Conservation (phyloP, 37 sponge, comb jelly and placozoan genomes). For the Amphimedon queenslandica region DNA sequence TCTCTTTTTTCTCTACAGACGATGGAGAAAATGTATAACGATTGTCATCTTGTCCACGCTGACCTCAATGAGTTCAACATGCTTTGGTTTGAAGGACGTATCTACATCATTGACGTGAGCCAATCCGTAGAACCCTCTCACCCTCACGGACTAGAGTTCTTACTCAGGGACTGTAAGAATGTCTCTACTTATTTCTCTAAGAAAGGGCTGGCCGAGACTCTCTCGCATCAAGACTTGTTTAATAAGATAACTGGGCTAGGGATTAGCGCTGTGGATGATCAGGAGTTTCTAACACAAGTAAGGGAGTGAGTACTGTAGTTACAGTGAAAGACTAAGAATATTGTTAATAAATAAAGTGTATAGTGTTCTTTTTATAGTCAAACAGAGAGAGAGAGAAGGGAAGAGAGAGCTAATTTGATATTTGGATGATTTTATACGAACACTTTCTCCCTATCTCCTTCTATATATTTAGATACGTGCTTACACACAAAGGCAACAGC, state of each 20-base stretch:
- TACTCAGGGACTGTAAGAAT: conserved; percentile 84
- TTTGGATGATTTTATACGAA: too few species aligned
- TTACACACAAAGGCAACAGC: conserved; percentile 22
- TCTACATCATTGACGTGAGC: conserved; percentile 92
- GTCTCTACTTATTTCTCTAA: conserved; percentile 72
- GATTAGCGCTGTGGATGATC: conserved; percentile 34
- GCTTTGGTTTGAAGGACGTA: conserved; percentile 78
- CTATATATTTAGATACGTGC: conserved; percentile 24
- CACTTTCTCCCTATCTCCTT: background rate
- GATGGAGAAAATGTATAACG: conserved; percentile 78
- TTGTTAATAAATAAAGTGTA: background rate
- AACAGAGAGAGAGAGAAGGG: too few species aligned
- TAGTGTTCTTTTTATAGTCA: too few species aligned
- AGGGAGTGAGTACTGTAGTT: background rate
- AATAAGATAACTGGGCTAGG: conserved; percentile 22
- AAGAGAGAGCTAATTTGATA: too few species aligned
- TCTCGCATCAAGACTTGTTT: background rate
- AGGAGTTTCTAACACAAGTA: conserved; percentile 58
- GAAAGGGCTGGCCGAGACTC: conserved; percentile 19
- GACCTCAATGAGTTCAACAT: conserved; percentile 97
- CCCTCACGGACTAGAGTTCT: conserved; percentile 80
- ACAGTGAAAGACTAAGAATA: background rate
- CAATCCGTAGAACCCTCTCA: conserved; percentile 93
- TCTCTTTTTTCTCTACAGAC: conserved; percentile 23
- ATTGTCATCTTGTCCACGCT: conserved; percentile 84